These are phyloP conservation scores for Cancer borealis DNA, from an alignment of 2,888 invertebrate species.

Conservation along the genomic window DNA sequence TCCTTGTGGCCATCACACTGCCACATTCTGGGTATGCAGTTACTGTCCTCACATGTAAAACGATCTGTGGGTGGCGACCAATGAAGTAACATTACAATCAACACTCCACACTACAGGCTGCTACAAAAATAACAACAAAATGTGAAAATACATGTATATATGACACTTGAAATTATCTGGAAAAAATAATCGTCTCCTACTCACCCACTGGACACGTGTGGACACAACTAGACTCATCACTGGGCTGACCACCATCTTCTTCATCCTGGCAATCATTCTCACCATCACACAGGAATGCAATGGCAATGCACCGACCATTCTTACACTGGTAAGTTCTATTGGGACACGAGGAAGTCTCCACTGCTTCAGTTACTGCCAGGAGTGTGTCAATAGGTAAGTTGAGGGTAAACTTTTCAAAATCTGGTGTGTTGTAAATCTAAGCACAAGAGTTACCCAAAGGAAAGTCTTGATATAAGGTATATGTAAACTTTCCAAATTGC, in stretches of 20 bases:
- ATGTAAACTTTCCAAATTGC: too few species aligned
- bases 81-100: neutral
- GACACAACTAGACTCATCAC: constrained; percentile 70
- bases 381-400: neutral
- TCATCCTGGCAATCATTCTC: constrained; percentile 79
- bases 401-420: neutral
- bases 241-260: constrained; percentile 40
- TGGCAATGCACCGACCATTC: constrained; percentile 79
- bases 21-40: constrained; percentile 85
- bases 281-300: constrained; percentile 79
- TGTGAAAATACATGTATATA: neutral
- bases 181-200: neutral
- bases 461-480: too few species aligned
- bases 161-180: neutral
- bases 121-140: neutral
- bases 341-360: constrained; percentile 62
- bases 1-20: constrained; percentile 85
- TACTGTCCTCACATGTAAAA: constrained; percentile 82
- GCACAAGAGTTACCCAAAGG: neutral
- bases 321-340: constrained; percentile 80
- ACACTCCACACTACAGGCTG: neutral
- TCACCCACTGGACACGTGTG: constrained; percentile 70
- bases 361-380: constrained; percentile 53
- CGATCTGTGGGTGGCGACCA: constrained; percentile 79
- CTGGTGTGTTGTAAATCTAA: neutral